Evolutionary conservation across 2,888 invertebrate genomes (phyloP), one percentile per base, ranked within the genome.

Genomic region (Gandaritis pyraliata): DNA sequence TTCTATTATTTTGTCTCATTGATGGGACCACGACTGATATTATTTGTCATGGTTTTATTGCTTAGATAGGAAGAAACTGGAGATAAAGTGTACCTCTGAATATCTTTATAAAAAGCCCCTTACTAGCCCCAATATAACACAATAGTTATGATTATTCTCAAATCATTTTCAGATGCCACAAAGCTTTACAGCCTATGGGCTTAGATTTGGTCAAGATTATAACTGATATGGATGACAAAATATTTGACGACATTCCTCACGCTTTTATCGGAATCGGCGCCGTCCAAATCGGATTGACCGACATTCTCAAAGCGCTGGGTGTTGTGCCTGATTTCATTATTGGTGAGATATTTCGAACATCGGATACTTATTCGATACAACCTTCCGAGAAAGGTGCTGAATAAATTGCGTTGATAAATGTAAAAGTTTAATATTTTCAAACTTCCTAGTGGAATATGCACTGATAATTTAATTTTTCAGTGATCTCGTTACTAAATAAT

Each of bases 181-280:
- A 86, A 58, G 85, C 93, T 0, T 83, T 97, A 1, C 82, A 90
- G 64, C 90, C 94, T 0, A 93, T 93, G 72, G 95, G 94, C 0
- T 65, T 96, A 3, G 93, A 96, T 78, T 87, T 97, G 5, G 90
- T 94, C 51, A 83, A 94, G 33, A 89, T 96, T 36, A 78, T 96
- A 10, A 94, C 94, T 41, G 91, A 93, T n/a, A 88, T 87, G 13
- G 94, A 95, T 73, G 93, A 94, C 15, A 85, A 81, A 3, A 93
- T 93, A 36, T 95, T 94, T 74, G 93, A 95, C 55, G 94, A 95
- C 74, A 95, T 95, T 48, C 75, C 95, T 16, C 88, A 95, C 82
- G 94, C 95, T 6, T 96, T 97, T 79, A 94, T 96, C 23, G 94
- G 95, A 29, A 96, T 96, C 66, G 95, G 96, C 11, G 95, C 96